These are phyloP conservation scores for Chelonus formosanus DNA, from an alignment of 2,888 invertebrate species.

Conservation along the genomic window DNA sequence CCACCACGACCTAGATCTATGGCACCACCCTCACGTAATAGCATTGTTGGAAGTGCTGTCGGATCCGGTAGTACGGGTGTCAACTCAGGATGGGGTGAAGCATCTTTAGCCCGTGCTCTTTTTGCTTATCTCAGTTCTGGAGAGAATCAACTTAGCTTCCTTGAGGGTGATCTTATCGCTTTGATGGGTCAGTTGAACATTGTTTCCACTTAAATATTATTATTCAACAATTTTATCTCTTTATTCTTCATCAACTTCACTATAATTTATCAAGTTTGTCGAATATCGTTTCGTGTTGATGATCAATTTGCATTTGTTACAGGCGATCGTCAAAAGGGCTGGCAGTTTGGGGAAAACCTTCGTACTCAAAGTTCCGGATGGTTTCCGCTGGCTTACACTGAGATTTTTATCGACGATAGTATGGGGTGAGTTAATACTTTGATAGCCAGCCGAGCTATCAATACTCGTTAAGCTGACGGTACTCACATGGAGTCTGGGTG, in stretches of 20 bases:
- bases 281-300: too few species aligned
- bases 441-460: slow-evolving; percentile 16
- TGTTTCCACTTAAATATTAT: not conserved
- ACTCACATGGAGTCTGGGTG: slow-evolving; percentile 9
- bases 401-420: slow-evolving; percentile 76
- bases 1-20: slow-evolving; percentile 74
- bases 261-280: not conserved
- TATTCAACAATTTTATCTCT: not conserved
- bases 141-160: slow-evolving; percentile 91
- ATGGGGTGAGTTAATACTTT: slow-evolving; percentile 67
- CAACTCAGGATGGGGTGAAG: slow-evolving; percentile 70
- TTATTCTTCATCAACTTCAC: not conserved
- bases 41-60: slow-evolving; percentile 51
- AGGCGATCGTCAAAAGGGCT: slow-evolving; percentile 90
- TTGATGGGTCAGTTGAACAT: slow-evolving; percentile 71
- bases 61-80: slow-evolving; percentile 47
- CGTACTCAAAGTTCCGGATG: slow-evolving; percentile 92
- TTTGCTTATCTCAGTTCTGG: slow-evolving; percentile 89
- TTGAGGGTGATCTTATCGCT: slow-evolving; percentile 88
- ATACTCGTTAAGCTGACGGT: slow-evolving; percentile 18
- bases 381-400: slow-evolving; percentile 96
- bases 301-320: slow-evolving; percentile 27
- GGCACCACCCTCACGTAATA: slow-evolving; percentile 64
- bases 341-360: slow-evolving; percentile 96
- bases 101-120: slow-evolving; percentile 82